Conservation (phyloP, 2,888 invertebrate genomes). For the Antitype chi region DNA sequence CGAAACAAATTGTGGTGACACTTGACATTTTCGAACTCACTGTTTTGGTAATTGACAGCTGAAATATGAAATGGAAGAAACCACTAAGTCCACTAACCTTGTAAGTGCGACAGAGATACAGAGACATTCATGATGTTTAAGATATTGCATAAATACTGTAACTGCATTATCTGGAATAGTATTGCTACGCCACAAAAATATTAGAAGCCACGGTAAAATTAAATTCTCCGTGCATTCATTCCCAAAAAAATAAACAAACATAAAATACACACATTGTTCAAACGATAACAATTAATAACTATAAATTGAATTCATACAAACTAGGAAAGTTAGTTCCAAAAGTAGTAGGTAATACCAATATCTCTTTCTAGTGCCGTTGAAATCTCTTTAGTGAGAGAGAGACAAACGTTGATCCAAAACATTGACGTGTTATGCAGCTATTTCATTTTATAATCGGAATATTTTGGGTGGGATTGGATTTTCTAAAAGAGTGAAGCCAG, state of each 20-base stretch:
- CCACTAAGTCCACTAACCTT: neutral
- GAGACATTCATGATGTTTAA: conserved; percentile 39
- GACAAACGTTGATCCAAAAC: conserved; percentile 35
- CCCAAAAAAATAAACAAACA: neutral
- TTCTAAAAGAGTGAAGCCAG: neutral
- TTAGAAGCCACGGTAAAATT: neutral
- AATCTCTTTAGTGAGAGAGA: conserved; percentile 36
- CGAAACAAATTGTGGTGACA: conserved; percentile 46
- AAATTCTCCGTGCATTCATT: neutral
- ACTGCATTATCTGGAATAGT: neutral
- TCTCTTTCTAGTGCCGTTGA: conserved; percentile 43
- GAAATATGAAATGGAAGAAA: conserved; percentile 19
- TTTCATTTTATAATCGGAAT: neutral
- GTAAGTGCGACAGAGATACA: conserved; percentile 20
- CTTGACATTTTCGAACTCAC: conserved; percentile 26
- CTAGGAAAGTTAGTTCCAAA: neutral
- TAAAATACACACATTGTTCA: no score
- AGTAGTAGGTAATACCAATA: conserved; percentile 5
- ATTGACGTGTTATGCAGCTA: neutral
- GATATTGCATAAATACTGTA: neutral
- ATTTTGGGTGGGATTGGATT: neutral
- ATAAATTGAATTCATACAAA: neutral
- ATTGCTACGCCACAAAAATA: conserved; percentile 12
- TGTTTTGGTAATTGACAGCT: conserved; percentile 30
- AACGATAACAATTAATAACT: neutral